Percentiles rank a stretch among this genome's conserved stretches.
phyloP scores from a whole-genome alignment of 2,888 invertebrate genomes.

The Metacarcinus magister region DNA sequence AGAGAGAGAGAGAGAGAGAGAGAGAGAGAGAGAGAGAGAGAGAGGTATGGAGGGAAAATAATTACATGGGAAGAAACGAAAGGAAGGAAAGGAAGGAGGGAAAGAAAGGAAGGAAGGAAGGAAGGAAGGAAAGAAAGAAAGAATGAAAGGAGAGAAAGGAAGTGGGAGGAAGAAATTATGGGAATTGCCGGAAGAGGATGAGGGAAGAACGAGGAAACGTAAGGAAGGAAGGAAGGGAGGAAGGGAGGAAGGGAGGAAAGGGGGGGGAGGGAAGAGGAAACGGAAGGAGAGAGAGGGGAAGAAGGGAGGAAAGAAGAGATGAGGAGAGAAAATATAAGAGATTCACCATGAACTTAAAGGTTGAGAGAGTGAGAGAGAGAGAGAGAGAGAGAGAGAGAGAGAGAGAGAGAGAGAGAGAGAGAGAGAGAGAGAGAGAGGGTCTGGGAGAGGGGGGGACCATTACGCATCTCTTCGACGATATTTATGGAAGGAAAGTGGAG shows the following conservation, averaged over 20 bases:
- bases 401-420: slow-evolving; percentile 22
- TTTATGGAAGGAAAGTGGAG: background rate
- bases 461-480: background rate
- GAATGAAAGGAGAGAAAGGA: background rate
- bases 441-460: background rate
- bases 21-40: too few species aligned
- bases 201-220: too few species aligned
- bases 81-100: background rate
- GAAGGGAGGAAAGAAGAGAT: too few species aligned
- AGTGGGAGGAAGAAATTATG: background rate
- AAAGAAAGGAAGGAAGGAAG: background rate
- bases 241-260: too few species aligned
- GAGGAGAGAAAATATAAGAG: background rate
- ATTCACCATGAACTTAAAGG: too few species aligned
- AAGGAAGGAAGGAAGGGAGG: too few species aligned
- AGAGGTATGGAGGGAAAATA: too few species aligned
- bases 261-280: too few species aligned
- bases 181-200: too few species aligned
- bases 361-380: background rate
- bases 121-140: background rate
- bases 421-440: slow-evolving; percentile 38
- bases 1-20: slow-evolving; percentile 52
- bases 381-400: background rate
- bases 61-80: too few species aligned
- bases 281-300: too few species aligned